These are phyloP conservation scores for Microtus richardsoni DNA, from an alignment of 2,113 vertebrate genomes.

Conservation along the genomic window DNA sequence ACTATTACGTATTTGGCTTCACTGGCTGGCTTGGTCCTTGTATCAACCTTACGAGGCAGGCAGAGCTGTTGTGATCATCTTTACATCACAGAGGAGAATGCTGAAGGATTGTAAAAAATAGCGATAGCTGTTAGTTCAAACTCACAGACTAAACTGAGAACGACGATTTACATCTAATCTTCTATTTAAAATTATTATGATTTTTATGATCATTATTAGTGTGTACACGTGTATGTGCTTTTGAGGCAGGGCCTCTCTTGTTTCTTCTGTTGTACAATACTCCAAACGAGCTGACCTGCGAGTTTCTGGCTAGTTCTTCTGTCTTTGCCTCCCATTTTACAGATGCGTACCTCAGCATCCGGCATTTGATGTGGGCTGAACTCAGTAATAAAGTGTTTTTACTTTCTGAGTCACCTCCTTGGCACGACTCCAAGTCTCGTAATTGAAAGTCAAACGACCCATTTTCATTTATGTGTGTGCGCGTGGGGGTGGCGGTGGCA, in stretches of 20 bases:
- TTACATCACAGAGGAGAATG: not conserved
- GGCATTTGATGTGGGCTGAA: not conserved
- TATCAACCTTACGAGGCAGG: not conserved
- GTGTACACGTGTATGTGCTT: not conserved
- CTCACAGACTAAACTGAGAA: constrained; percentile 20
- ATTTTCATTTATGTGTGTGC: not conserved
- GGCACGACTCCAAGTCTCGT: not conserved
- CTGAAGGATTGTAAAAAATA: not conserved
- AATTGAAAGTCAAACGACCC: not conserved
- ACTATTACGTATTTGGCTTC: not conserved
- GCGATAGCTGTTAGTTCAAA: not conserved
- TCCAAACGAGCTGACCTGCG: not conserved
- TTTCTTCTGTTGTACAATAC: not conserved
- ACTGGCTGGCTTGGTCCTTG: not conserved
- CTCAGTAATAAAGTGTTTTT: not conserved
- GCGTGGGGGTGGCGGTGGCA: not conserved
- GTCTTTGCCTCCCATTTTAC: not conserved
- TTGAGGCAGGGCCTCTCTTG: not conserved
- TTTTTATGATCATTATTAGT: not conserved
- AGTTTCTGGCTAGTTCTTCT: not conserved
- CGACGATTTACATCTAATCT: not conserved
- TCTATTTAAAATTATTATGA: not conserved
- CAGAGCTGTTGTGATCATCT: not conserved
- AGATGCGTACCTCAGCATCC: not conserved
- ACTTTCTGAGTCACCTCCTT: not conserved